Percentiles rank a stretch among this genome's conserved stretches.
Evolutionary conservation across 2,888 invertebrate species (phyloP).

Genomic region (Drosophila neonasuta): DNA sequence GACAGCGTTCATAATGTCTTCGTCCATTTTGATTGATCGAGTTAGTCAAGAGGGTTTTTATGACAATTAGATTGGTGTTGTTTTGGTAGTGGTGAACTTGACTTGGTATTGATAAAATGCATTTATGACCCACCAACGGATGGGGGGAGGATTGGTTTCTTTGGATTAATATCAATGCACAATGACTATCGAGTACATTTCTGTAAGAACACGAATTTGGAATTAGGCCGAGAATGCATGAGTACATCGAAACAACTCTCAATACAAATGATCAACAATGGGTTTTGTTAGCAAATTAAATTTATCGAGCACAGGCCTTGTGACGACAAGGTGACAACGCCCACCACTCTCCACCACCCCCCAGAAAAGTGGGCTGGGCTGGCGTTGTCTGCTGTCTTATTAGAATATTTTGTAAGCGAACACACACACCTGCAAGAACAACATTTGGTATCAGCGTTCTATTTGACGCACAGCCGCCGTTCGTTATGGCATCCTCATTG

Average conservation of each 20-base stretch:
- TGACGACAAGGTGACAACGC: conserved; percentile 61
- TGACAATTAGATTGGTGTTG: conserved; percentile 67
- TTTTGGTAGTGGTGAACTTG: conserved; percentile 64
- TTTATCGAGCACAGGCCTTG: conserved; percentile 44
- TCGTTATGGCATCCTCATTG: conserved; percentile 51
- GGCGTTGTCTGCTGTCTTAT: conserved; percentile 19
- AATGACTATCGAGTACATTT: conserved; percentile 64
- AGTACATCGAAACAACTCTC: conserved; percentile 14
- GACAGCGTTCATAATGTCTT: conserved; percentile 89
- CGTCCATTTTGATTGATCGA: conserved; percentile 83
- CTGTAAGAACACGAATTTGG: conserved; percentile 53
- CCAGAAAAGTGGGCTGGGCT: conserved; percentile 52
- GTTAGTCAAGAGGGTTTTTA: conserved; percentile 47
- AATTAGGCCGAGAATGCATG: conserved; percentile 22
- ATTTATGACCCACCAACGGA: conserved; percentile 49
- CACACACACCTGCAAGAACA: conserved; percentile 69
- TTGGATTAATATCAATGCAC: conserved; percentile 74
- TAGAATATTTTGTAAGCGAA: conserved; percentile 29
- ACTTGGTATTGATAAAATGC: conserved; percentile 62
- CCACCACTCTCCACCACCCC: conserved; percentile 44
- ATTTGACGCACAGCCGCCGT: conserved; percentile 43
- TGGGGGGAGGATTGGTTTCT: conserved; percentile 52
- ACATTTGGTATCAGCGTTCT: conserved; percentile 55
- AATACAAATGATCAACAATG: conserved; percentile 33
- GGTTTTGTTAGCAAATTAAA: conserved; percentile 30